Evolutionary conservation across 37 sponge, comb jelly and placozoan genomes (phyloP), one percentile per base, ranked within the genome.

Genomic region (Cladorhizidae sp.): DNA sequence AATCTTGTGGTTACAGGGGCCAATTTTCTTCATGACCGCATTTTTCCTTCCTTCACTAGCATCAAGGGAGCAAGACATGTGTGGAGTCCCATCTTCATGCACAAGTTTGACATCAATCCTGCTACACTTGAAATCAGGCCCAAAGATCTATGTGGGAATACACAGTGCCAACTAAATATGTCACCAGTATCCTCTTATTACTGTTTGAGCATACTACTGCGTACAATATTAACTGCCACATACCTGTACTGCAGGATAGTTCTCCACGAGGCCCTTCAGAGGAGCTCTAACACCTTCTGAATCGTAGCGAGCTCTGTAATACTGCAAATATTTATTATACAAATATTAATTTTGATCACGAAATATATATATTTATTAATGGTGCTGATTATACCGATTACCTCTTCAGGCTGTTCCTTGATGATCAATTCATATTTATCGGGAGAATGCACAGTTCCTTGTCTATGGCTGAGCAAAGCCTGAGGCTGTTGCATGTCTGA

Each of bases 261-360:
- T 85, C 17, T 82, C 77, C 6, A 52, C 40, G 41, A 79, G 52
- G 45, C 92, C 89, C 36, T 88, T 87, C 77, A 95, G 49, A 26
- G 95, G 95, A 31, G 88, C 95, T 70, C 95, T 67, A 29, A 72
- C 64, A 8, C 95, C 95, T 64, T 95, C 95, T 42, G 70, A 81
- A 17, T 77, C 86, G 75, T 95, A 95, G 22, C 95, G 67, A 18
- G 95, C 92, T 23, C 95, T 76, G 65, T 91, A 91, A 63, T 88
- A 71, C 95, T 93, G 68, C 55, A 49, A 70, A 12, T 68, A 50
- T 50, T 72, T 18, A 41, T 57, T 38, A 33, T 3, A 81, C 2
- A 72, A 6, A 72, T 45, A 41, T 18, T 74, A 14, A 71, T 43
- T 42, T 2, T 2, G 54, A 2, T 51, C 5, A 45, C 5, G 49